A percentile compares a stretch with the other conserved stretches of the same genome.
Evolutionary conservation across 2,797 vertebrate genomes (phyloP).

Genomic region (Prunella strophiata): DNA sequence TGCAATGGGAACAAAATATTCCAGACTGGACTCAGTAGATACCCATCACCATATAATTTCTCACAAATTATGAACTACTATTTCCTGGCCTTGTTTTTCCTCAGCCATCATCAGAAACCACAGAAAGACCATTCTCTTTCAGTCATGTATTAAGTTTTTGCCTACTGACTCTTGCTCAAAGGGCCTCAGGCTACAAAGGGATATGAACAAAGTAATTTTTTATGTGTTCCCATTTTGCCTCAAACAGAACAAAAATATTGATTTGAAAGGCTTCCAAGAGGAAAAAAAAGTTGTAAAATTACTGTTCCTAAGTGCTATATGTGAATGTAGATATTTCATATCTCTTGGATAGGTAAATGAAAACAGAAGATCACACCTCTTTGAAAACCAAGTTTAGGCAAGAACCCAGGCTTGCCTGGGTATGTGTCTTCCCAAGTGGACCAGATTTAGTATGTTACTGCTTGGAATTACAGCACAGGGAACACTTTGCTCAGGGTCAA

Average conservation of each 20-base stretch:
- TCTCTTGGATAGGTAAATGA: not conserved
- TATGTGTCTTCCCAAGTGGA: not conserved
- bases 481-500: not conserved
- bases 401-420: not conserved
- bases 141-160: conserved; percentile 5
- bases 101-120: conserved; percentile 2
- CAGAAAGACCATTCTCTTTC: not conserved
- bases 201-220: not conserved
- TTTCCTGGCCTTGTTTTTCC: conserved; percentile 5
- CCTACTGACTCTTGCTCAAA: not conserved
- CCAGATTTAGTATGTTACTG: not conserved
- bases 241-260: conserved; percentile 33
- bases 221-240: not conserved
- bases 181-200: not conserved
- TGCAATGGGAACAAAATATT: not conserved
- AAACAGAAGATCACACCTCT: not conserved
- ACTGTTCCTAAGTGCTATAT: not conserved
- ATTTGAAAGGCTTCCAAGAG: conserved; percentile 24
- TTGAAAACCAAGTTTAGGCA: not conserved
- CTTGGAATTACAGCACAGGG: not conserved
- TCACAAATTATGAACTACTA: not conserved
- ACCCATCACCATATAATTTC: not conserved
- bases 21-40: not conserved
- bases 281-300: not conserved
- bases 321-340: not conserved